These are phyloP conservation scores for Zaprionus davidi DNA, from an alignment of 1,140 invertebrate species.

Conservation along the genomic window DNA sequence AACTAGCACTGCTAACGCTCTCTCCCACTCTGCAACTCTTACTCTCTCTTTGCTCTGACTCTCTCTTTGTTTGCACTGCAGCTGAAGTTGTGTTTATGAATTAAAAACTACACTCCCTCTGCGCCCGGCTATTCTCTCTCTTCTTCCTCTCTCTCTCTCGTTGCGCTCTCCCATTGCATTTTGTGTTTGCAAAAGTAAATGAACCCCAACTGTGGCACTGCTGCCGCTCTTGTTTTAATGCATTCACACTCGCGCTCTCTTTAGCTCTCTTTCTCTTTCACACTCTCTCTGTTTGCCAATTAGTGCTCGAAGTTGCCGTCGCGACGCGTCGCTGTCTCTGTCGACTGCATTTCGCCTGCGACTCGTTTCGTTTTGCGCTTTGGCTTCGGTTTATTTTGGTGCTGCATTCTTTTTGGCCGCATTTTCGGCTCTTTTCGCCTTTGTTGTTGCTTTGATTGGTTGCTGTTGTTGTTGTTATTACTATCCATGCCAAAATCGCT, in stretches of 20 bases:
- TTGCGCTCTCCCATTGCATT: constrained; percentile 14
- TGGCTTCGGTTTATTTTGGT: constrained; percentile 75
- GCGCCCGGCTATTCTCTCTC: constrained; percentile 2
- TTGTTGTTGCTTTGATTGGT: background rate
- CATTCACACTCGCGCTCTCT: constrained; percentile 1
- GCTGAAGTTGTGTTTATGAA: constrained; percentile 20
- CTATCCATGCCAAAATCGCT: constrained; percentile 57
- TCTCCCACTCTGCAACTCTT: background rate
- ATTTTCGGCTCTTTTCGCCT: constrained; percentile 56
- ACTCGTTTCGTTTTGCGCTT: constrained; percentile 48
- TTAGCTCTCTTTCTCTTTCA: constrained; percentile 1
- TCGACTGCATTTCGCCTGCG: constrained; percentile 57
- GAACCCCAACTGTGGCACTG: constrained; percentile 56
- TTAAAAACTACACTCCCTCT: background rate
- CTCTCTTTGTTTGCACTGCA: background rate
- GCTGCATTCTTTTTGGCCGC: constrained; percentile 76
- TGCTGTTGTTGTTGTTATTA: constrained; percentile 36
- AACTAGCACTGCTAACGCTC: background rate
- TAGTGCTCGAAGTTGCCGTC: constrained; percentile 40
- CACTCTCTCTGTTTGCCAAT: constrained; percentile 46
- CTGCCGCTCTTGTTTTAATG: background rate
- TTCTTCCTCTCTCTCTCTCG: background rate
- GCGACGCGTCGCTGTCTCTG: background rate
- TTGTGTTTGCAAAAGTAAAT: constrained; percentile 63
- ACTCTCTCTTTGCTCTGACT: background rate